These are phyloP conservation scores for Guaruba guarouba DNA, from an alignment of 2,113 vertebrate genomes.

Conservation along the genomic window DNA sequence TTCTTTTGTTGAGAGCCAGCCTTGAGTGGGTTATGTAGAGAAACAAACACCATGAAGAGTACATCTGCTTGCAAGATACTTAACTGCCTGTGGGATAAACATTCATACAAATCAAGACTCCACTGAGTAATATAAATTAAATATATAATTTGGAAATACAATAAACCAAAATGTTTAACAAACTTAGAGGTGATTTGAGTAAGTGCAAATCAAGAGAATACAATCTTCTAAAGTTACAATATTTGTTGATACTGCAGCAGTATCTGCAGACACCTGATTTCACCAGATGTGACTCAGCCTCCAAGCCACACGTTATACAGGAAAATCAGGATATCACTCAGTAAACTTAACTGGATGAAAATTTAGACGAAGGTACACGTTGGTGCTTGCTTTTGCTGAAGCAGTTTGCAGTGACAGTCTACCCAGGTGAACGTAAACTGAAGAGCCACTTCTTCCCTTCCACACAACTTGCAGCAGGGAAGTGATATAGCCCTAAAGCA, in stretches of 20 bases:
- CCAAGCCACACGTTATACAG: neutral
- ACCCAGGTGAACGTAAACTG: neutral
- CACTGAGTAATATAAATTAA: neutral
- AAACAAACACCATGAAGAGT: neutral
- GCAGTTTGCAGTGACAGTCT: neutral
- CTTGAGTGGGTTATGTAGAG: neutral
- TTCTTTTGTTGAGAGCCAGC: neutral
- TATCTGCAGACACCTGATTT: neutral
- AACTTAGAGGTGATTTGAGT: neutral
- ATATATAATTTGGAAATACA: neutral
- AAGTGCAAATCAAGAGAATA: neutral
- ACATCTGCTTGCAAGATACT: neutral
- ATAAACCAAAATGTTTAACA: neutral
- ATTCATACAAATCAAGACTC: neutral
- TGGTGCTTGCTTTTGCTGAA: neutral
- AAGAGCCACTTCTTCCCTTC: neutral
- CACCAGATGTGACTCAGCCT: neutral
- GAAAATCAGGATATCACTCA: neutral
- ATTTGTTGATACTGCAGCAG: neutral
- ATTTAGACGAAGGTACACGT: neutral
- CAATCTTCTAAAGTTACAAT: neutral
- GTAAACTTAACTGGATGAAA: neutral
- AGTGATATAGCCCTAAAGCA: neutral
- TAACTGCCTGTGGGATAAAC: conserved; percentile 30
- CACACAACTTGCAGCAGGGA: neutral